Evolutionary conservation across 2,113 vertebrate species (phyloP).

Genomic region (Zootoca vivipara): DNA sequence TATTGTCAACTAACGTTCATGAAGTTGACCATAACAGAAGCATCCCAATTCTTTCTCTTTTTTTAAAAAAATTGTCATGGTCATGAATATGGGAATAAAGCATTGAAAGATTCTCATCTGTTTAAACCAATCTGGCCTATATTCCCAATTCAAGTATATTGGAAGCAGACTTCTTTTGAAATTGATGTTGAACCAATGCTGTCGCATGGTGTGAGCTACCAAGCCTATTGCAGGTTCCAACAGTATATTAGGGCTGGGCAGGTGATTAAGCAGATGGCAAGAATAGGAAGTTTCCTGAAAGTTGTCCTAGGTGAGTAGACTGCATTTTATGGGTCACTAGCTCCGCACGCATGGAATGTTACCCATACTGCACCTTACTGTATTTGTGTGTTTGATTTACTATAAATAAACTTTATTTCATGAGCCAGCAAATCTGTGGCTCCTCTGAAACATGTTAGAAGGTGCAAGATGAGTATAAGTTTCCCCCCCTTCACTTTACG

Average conservation of each 20-base stretch:
- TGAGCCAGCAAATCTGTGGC: not conserved
- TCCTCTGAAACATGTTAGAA: not conserved
- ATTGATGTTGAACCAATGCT: not conserved
- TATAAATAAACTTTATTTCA: not conserved
- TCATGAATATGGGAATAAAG: not conserved
- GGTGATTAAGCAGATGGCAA: not conserved
- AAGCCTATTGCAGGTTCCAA: too few relatives aligned
- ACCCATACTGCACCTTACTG: not conserved
- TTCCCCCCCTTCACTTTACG: not conserved
- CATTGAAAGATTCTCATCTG: not conserved
- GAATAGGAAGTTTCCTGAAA: not conserved
- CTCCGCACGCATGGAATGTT: not conserved
- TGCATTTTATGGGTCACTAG: not conserved
- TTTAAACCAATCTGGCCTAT: not conserved
- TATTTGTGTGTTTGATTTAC: not conserved
- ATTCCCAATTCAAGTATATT: not conserved
- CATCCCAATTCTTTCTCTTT: not conserved
- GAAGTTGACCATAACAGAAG: not conserved
- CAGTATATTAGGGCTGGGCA: not conserved
- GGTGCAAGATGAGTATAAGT: not conserved
- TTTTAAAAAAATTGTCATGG: not conserved
- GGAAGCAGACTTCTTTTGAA: not conserved
- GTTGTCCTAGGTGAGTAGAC: not conserved
- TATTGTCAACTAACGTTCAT: not conserved
- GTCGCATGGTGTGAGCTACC: not conserved